Percentiles rank a stretch among this genome's conserved stretches.
These are phyloP conservation scores for Buphagus erythrorhynchus DNA, from an alignment of 2,797 vertebrate genomes.

Conservation along the genomic window DNA sequence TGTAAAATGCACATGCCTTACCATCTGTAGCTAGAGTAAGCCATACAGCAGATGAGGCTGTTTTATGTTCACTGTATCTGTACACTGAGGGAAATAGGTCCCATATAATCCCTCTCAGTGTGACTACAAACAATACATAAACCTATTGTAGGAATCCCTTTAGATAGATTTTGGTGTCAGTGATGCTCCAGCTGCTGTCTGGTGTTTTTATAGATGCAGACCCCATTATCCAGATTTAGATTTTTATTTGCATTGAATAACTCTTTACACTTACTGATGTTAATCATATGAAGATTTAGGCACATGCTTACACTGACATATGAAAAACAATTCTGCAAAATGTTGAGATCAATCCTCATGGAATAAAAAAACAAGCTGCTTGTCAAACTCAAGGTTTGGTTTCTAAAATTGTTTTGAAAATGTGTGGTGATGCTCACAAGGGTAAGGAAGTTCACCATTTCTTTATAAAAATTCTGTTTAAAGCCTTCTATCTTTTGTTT, in stretches of 20 bases:
- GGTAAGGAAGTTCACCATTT: neutral
- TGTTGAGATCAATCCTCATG: neutral
- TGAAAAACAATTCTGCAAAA: neutral
- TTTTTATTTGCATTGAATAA: neutral
- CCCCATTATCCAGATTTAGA: neutral
- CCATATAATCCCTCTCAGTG: neutral
- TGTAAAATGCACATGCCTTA: neutral
- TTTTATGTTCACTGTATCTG: neutral
- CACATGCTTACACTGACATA: neutral
- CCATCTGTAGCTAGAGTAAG: neutral
- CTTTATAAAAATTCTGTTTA: neutral
- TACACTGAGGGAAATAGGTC: neutral
- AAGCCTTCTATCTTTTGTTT: neutral
- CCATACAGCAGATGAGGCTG: neutral
- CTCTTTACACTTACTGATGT: neutral
- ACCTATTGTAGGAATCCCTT: neutral
- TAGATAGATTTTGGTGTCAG: neutral
- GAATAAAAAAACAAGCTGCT: neutral
- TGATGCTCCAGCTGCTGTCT: neutral
- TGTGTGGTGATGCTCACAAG: neutral
- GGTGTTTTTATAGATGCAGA: neutral
- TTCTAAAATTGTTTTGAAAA: neutral
- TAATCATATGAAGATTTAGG: neutral
- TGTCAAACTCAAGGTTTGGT: neutral
- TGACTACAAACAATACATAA: neutral